Conservation (phyloP, 2,797 vertebrate genomes). For the Anabacerthia variegaticeps region DNA sequence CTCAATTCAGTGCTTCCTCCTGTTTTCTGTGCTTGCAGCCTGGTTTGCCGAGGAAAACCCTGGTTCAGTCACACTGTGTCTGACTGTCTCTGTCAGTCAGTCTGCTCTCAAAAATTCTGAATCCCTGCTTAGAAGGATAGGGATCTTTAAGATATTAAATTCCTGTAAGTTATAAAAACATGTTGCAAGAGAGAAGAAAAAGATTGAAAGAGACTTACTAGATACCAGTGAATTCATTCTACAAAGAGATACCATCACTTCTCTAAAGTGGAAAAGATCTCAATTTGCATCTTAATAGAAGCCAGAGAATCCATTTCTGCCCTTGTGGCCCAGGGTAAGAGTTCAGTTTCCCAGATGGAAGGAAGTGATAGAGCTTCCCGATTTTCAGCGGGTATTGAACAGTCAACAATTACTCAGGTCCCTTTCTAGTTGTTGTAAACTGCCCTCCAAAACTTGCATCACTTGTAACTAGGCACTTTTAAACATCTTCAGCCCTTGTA, state of each 20-base stretch:
- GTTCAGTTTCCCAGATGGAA: constrained; percentile 3
- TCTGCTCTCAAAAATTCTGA: not conserved
- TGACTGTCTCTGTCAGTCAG: not conserved
- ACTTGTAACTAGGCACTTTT: not conserved
- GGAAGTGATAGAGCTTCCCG: not conserved
- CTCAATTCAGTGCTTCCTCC: not conserved
- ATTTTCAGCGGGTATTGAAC: not conserved
- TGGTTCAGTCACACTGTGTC: not conserved
- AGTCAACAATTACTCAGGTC: not conserved
- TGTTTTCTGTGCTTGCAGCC: not conserved
- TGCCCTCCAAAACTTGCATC: not conserved
- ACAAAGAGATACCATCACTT: constrained; percentile 49
- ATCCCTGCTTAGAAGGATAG: constrained; percentile 6
- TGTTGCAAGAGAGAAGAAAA: not conserved
- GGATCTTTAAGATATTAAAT: constrained; percentile 22
- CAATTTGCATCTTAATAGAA: constrained; percentile 68
- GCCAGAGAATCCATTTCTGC: constrained; percentile 52
- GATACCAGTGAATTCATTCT: constrained; percentile 27
- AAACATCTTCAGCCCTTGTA: not conserved
- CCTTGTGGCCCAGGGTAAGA: constrained; percentile 11
- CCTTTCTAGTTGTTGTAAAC: not conserved
- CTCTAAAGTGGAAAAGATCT: constrained; percentile 50
- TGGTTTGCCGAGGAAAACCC: not conserved
- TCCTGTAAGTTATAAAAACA: constrained; percentile 35
- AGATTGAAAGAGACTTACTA: constrained; percentile 10